phyloP scores from a whole-genome alignment of 2,888 invertebrate species.

The Megastigmus dorsalis region DNA sequence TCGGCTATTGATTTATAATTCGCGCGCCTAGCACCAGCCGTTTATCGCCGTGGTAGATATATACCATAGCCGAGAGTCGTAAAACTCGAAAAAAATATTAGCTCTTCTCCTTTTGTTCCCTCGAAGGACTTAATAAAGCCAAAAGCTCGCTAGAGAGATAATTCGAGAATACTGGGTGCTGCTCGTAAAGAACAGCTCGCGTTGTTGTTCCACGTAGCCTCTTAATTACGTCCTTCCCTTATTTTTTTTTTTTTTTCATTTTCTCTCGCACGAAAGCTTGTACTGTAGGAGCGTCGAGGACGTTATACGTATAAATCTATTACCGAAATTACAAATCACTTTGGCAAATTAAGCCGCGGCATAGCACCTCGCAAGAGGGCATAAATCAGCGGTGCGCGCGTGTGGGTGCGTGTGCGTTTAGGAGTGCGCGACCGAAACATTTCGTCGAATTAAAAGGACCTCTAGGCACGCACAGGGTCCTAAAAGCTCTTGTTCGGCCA shows the following conservation, averaged over 20 bases:
- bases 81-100: not conserved
- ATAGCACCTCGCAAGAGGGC: not conserved
- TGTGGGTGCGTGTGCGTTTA: not conserved
- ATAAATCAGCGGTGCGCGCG: conserved; percentile 30
- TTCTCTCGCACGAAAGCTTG: not conserved
- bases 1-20: not conserved
- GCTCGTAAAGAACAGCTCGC: not conserved
- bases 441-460: conserved; percentile 46
- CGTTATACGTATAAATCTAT: conserved; percentile 25
- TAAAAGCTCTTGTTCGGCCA: not conserved
- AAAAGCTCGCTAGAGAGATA: not conserved
- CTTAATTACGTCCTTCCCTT: conserved; percentile 25
- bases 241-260: too few relatives aligned
- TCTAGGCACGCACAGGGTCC: conserved; percentile 11
- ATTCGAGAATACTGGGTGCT: not conserved
- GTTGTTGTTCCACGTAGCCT: not conserved
- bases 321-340: conserved; percentile 51
- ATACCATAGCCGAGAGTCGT: not conserved
- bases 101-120: not conserved
- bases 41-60: not conserved
- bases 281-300: not conserved
- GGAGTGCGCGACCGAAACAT: conserved; percentile 2
- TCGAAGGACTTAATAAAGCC: not conserved
- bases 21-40: not conserved
- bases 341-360: conserved; percentile 45